Base-by-base conservation (phyloP, 2,888 invertebrate genomes). In the Ligdia adustata region DNA sequence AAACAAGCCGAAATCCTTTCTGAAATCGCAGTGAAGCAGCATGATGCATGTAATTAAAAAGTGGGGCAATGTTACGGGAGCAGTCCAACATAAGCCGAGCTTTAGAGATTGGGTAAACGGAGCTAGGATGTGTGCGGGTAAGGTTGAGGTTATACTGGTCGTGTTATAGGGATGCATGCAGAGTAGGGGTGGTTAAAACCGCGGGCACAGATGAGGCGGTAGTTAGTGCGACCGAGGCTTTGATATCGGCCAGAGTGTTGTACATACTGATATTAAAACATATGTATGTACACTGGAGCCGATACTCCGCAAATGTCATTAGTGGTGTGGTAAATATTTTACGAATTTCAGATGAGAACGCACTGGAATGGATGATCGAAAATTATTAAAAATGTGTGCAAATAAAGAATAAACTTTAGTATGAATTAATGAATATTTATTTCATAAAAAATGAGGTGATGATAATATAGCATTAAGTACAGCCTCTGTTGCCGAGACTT, bases 31-130 rank as follows among this genome's bases (percentile, higher is more conserved):
- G 74, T 72, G 72, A 54, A 56, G 57, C 66, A 68, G 74, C 65
- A 75, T 82, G 80, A 83, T 84, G 81, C 79, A 82, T 84, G 83
- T 82, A 82, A 85, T 86, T 87, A 85, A 84, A 86, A 85, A 81
- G 73, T 82, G 75, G 75, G 73, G 76, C 79, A 81, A 64, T 72
- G 69, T 70, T 66, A 68, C 61, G 58, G 63, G 51, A 33, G 27
- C 24, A 9, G 34, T 37, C 80, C 72, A 70, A 50, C 31, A 6
- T 52, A 55, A 22, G 28, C 28, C 29, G 76, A 70, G 32, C 75
- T 49, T 20, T 43, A 20, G 39, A 24, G 16, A 33, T 5, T 9
- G 13, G 6, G 12, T 4, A 1, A n/a, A 5, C 9, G 35, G 3
- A 13, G 3, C 12, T 2, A 22, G 22, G 6, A 3, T 13, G 4